A percentile compares a stretch with the other conserved stretches of the same genome.
phyloP scores from a whole-genome alignment of 2,888 invertebrate species.

The Blomia tropicalis region DNA sequence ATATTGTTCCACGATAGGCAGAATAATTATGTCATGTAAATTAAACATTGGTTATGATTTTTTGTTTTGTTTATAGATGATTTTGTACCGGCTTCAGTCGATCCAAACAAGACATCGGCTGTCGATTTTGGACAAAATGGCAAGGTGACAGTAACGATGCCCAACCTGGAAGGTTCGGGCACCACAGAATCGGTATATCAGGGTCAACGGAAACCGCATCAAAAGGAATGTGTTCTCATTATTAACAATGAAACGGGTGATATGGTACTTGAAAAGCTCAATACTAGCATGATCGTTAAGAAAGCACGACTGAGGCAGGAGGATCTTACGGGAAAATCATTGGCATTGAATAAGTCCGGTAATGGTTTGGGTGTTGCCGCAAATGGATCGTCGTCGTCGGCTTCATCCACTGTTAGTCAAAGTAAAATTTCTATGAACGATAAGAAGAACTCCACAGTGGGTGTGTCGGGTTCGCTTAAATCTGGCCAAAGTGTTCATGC shows the following conservation, averaged over 20 bases:
- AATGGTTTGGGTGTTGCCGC: not conserved
- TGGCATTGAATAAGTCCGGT: not conserved
- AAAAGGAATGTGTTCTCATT: conserved; percentile 86
- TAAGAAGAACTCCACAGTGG: not conserved
- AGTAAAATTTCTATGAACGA: not conserved
- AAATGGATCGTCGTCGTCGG: not conserved
- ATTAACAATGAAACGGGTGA: conserved; percentile 81
- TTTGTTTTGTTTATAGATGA: no score
- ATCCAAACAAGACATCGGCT: conserved; percentile 71
- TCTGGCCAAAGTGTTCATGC: not conserved
- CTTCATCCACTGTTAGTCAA: not conserved
- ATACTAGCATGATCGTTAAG: conserved; percentile 77
- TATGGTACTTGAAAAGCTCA: conserved; percentile 76
- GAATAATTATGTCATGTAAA: not conserved
- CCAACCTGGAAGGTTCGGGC: conserved; percentile 80
- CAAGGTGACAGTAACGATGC: conserved; percentile 67
- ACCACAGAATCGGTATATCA: conserved; percentile 82
- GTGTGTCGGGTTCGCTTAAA: not conserved
- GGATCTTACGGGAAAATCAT: conserved; percentile 8
- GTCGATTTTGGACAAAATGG: conserved; percentile 76
- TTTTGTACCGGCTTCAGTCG: conserved; percentile 95
- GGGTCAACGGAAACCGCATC: conserved; percentile 76
- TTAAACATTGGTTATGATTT: no score
- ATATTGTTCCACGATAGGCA: not conserved
- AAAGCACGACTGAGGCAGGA: conserved; percentile 46